Evolutionary conservation across 2,113 vertebrate species (phyloP), one percentile per base, ranked within the genome.

Genomic region (Pangasianodon hypophthalmus): DNA sequence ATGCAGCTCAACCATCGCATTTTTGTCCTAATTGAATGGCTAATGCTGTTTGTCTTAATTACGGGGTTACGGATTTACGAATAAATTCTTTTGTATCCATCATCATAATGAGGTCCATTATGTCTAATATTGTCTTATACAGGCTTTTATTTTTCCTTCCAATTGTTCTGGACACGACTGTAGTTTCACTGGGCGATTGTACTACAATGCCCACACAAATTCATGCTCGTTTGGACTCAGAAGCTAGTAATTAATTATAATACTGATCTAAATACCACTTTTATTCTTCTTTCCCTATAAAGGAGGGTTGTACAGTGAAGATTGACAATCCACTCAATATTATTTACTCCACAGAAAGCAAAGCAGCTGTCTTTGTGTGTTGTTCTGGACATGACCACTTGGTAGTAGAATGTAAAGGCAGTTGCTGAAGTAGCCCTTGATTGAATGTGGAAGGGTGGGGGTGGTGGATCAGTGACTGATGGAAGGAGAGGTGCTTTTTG

Each of bases 371-470:
- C 21, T 44, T 26, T 7, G 2, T 84, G 24, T 84, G 56, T 62
- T 83, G 21, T 6, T 84, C 82, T 46, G 11, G 56, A 46, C 21
- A 44, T 62, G 32, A 14, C 21, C 32, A 62, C 6, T 37, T 60
- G 52, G 81, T 44, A 44, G 56, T 44, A 84, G 37, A 46, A 62
- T 62, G 37, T 79, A 19, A 79, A 62, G 71, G 54, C 32, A 60
- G 82, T 62, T 46, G 37, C 82, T 62, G 41, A n/a, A 80, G 86
- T 79, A 48, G 56, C 19, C 37, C 41, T 37, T 87, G 56, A 87
- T 80, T 80, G 75, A 87, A 87, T 87, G 29, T 21, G 71, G 56
- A 50, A 5, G 41, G 56, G 41, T n/a, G 16, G 29, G 44, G 86
- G 29, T 62, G 60, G 18, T 64, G 44, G 41, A 37, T 19, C 18